Evolutionary conservation across 2,797 vertebrate species (phyloP).

Genomic region (Tadarida brasiliensis): DNA sequence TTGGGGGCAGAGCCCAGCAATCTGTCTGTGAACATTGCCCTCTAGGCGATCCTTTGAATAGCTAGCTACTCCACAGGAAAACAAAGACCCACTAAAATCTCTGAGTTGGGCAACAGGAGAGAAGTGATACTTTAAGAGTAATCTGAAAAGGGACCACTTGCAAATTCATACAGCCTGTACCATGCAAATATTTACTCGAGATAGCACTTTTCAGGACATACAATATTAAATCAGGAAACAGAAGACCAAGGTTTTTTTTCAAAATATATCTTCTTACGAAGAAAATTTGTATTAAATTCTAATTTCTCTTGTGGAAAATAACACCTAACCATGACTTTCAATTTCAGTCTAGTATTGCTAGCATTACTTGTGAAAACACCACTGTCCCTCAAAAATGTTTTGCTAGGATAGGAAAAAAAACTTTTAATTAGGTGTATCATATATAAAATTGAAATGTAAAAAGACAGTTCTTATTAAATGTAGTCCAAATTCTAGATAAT

Average conservation of each 20-base stretch:
- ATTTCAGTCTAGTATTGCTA: background rate
- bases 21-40: background rate
- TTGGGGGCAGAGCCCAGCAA: background rate
- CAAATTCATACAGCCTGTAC: slow-evolving; percentile 23
- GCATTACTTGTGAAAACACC: slow-evolving; percentile 34
- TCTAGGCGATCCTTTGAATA: background rate
- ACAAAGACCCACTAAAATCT: background rate
- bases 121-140: background rate
- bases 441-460: slow-evolving; percentile 51
- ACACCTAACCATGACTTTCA: slow-evolving; percentile 39
- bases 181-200: background rate
- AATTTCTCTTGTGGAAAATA: slow-evolving; percentile 53
- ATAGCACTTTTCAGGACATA: background rate
- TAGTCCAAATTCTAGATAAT: slow-evolving; percentile 29
- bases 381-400: slow-evolving; percentile 37
- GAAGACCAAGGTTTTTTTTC: background rate
- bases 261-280: slow-evolving; percentile 2
- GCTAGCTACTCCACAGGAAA: background rate
- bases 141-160: background rate
- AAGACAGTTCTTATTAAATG: slow-evolving; percentile 36
- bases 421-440: background rate
- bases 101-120: background rate
- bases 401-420: background rate
- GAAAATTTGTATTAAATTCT: slow-evolving; percentile 13
- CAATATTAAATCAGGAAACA: background rate